Conservation (phyloP, 2,797 vertebrate species). For the Margarornis squamiger region DNA sequence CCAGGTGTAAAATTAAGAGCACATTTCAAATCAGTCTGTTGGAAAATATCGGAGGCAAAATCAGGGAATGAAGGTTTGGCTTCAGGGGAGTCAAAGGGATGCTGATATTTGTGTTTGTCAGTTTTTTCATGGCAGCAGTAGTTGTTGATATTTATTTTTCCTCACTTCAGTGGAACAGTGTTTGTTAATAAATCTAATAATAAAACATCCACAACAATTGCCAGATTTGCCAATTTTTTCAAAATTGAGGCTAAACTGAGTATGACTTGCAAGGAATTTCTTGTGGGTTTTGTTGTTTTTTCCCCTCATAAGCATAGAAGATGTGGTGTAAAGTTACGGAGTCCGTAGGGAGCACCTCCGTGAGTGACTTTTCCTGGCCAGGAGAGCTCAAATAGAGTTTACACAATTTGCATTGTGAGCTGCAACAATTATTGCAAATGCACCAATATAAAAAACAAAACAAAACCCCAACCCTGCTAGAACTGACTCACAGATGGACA, state of each 20-base stretch:
- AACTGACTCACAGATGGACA: conserved; percentile 63
- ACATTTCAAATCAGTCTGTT: neutral
- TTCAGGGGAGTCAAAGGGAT: neutral
- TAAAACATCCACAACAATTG: conserved; percentile 48
- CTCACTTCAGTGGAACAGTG: conserved; percentile 23
- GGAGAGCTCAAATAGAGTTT: neutral
- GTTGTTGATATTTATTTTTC: conserved; percentile 65
- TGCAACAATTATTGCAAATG: conserved; percentile 36
- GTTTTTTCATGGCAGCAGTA: conserved; percentile 35
- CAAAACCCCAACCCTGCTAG: neutral
- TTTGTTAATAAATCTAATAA: conserved; percentile 64
- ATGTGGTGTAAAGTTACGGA: neutral
- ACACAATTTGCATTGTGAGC: neutral
- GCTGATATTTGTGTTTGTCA: neutral
- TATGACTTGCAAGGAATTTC: neutral
- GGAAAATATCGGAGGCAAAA: neutral
- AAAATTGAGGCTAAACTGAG: neutral
- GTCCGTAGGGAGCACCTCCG: neutral
- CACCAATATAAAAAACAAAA: neutral
- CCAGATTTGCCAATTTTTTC: neutral
- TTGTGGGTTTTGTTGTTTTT: neutral
- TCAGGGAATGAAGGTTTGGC: neutral
- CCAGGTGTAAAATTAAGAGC: neutral
- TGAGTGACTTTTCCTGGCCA: neutral
- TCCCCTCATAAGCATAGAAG: neutral